Percentiles rank a stretch among this genome's conserved stretches.
Conservation (phyloP, 2,888 invertebrate species). For the Luperina testacea region DNA sequence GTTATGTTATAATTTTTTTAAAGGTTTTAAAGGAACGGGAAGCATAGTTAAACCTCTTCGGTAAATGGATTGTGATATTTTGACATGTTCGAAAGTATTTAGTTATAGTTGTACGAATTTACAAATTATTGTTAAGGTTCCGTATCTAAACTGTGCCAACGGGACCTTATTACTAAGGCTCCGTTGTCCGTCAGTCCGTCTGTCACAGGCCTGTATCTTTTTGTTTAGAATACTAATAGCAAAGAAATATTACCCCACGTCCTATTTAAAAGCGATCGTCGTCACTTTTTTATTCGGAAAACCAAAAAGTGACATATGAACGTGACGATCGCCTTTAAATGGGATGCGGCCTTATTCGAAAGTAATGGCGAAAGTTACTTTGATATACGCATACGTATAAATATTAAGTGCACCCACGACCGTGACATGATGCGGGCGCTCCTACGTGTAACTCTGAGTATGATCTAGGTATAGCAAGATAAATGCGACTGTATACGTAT, state of each 20-base stretch:
- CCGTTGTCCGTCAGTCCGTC: not conserved
- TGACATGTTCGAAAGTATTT: not conserved
- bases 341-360: not conserved
- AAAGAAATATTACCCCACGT: not conserved
- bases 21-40: not conserved
- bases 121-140: not conserved
- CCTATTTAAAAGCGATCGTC: not conserved
- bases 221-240: not conserved
- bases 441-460: slow-evolving; percentile 33
- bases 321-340: not conserved
- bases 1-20: not conserved
- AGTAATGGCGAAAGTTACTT: not conserved
- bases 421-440: slow-evolving; percentile 29
- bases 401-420: slow-evolving; percentile 45
- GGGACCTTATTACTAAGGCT: not conserved
- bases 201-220: not conserved
- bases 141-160: not conserved
- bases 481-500: slow-evolving; percentile 29
- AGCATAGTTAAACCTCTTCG: not conserved
- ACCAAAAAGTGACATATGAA: not conserved
- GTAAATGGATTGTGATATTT: not conserved
- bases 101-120: not conserved
- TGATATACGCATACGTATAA: not conserved
- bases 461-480: slow-evolving; percentile 26
- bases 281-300: not conserved